A percentile compares a stretch with the other conserved stretches of the same genome.
These are phyloP conservation scores for Anoura caudifer DNA, from an alignment of 2,113 vertebrate genomes.

Conservation along the genomic window DNA sequence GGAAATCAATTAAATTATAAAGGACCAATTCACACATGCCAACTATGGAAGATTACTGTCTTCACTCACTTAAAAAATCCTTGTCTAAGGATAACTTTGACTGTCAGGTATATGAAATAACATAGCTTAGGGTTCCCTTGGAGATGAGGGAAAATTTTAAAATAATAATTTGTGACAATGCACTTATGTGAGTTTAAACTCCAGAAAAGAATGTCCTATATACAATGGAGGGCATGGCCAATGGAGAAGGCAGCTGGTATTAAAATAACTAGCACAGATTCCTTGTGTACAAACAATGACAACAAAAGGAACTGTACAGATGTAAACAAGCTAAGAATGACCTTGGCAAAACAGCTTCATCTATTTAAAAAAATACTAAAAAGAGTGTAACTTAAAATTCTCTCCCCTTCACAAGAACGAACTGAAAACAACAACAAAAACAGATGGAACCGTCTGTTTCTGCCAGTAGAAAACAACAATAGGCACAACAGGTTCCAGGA, in stretches of 20 bases:
- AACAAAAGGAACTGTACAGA: slow-evolving; percentile 26
- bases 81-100: background rate
- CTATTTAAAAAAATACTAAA: slow-evolving; percentile 61
- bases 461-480: slow-evolving; percentile 74
- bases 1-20: slow-evolving; percentile 14
- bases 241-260: slow-evolving; percentile 31
- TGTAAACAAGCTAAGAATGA: slow-evolving; percentile 64
- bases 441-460: slow-evolving; percentile 66
- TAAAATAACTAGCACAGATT: background rate
- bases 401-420: slow-evolving; percentile 40
- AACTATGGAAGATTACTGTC: background rate
- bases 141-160: background rate
- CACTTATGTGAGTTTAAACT: slow-evolving; percentile 14
- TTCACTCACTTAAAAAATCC: slow-evolving; percentile 39
- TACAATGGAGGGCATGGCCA: background rate
- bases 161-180: background rate
- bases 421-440: slow-evolving; percentile 18
- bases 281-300: slow-evolving; percentile 4
- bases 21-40: background rate
- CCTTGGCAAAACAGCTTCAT: slow-evolving; percentile 69
- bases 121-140: background rate
- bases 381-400: slow-evolving; percentile 17
- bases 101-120: background rate
- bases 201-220: background rate
- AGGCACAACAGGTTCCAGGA: slow-evolving; percentile 59